Base-by-base conservation (phyloP, 2,797 vertebrate genomes). In the Chaunax sp. region DNA sequence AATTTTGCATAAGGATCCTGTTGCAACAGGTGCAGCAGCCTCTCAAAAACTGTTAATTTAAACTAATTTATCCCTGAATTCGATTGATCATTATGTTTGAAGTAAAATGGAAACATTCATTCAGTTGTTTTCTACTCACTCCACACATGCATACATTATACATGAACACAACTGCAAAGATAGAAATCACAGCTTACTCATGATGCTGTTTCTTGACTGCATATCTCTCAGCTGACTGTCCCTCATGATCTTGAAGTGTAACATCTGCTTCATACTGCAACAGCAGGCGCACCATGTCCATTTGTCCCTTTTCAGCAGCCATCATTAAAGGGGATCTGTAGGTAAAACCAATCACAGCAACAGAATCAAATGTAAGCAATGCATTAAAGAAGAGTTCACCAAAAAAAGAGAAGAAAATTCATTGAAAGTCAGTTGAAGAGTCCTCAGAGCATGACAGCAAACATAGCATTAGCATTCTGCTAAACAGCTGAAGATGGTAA, bases 281-380 rank as follows among this genome's bases (percentile, higher is more conserved):
- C n/a, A 98, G 95, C 63, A 95, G 41, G 43, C 89, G 90, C 58
- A 96, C 76, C 87, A 95, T 89, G 60, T 68, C 85, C 53, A 93
- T 91, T 18, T 95, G 93, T 44, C 95, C 95, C 68, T 88, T 92
- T 68, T 89, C 91, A 63, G 95, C 93, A 83, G 96, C 95, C 23
- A 94, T 90, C 91, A 96, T 95, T 82, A 98, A 88, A 0, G 93
- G 80, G 3, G 94, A 95, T 92, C 97, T 99, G 82, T 59, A 90
- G 44, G 30, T 80, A 73, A 61, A 69, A 69, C 20, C 12, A 58
- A 33, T 20, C 1, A 63, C 2, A 75, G 22, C 14, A 58, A 51
- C 4, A 60, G 58, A 35, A 10, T 35, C 10, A 35, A 10, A 2
- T n/a, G n/a, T n/a, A n/a, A n/a, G n/a, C n/a, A n/a, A n/a, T n/a